Evolutionary conservation across 2,888 invertebrate genomes (phyloP).

Genomic region (Mythimna pallens): DNA sequence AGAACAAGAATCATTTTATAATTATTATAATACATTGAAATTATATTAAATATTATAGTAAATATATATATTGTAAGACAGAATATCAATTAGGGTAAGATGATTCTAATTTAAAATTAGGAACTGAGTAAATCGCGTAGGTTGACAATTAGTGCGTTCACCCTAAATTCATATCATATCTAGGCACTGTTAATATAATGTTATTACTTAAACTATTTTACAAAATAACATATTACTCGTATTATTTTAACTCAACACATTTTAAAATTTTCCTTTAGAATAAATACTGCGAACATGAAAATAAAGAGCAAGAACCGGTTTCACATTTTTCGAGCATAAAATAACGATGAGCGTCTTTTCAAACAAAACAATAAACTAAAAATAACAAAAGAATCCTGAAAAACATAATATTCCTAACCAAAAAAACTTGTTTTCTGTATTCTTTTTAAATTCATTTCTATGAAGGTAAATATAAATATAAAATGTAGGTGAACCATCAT

Average conservation of each 20-base stretch:
- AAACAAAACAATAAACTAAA: neutral
- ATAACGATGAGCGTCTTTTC: neutral
- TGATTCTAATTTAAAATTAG: slow-evolving; percentile 54
- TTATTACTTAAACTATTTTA: slow-evolving; percentile 50
- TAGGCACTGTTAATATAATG: slow-evolving; percentile 63
- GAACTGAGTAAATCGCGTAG: slow-evolving; percentile 47
- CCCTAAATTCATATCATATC: slow-evolving; percentile 65
- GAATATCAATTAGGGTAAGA: slow-evolving; percentile 61
- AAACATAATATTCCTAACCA: neutral
- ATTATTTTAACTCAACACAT: slow-evolving; percentile 2
- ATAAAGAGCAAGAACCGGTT: slow-evolving; percentile 34
- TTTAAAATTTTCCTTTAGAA: slow-evolving; percentile 8
- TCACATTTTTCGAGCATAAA: neutral
- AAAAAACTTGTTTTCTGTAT: neutral
- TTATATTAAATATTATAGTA: slow-evolving; percentile 51
- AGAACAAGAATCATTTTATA: slow-evolving; percentile 55
- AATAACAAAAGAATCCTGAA: neutral
- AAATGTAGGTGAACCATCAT: no score
- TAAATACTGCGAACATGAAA: neutral
- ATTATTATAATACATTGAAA: slow-evolving; percentile 52
- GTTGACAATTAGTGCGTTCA: slow-evolving; percentile 39
- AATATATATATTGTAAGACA: slow-evolving; percentile 59
- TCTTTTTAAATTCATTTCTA: neutral
- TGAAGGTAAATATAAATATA: no score
- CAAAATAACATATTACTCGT: slow-evolving; percentile 23